These are phyloP conservation scores for Gandaritis pyraliata DNA, from an alignment of 2,888 invertebrate genomes.

Conservation along the genomic window DNA sequence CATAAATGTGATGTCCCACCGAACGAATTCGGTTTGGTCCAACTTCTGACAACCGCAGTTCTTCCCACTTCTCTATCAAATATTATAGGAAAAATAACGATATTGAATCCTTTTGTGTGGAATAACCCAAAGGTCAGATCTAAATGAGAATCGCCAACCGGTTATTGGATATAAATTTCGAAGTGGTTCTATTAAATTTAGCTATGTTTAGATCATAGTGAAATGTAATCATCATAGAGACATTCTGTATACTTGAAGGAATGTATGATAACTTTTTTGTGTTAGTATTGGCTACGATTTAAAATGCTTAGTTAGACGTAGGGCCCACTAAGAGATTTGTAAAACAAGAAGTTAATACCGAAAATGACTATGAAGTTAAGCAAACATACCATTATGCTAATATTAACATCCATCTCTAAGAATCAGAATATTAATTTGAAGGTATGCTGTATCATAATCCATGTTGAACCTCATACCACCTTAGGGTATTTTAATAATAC, in stretches of 20 bases:
- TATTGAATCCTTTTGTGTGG: slow-evolving; percentile 23
- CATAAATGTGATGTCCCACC: neutral
- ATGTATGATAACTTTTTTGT: slow-evolving; percentile 6
- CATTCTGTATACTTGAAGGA: too few species aligned
- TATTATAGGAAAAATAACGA: slow-evolving; percentile 7
- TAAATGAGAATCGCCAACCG: slow-evolving; percentile 12
- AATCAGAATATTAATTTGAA: slow-evolving; percentile 26
- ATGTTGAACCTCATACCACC: too few species aligned
- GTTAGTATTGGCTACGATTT: too few species aligned
- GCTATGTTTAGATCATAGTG: too few species aligned
- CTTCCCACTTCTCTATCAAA: neutral
- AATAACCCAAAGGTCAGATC: slow-evolving; percentile 6
- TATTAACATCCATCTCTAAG: slow-evolving; percentile 4
- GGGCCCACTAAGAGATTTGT: too few species aligned
- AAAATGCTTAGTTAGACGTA: too few species aligned
- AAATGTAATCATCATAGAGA: too few species aligned
- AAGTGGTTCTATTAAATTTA: too few species aligned
- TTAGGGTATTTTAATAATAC: too few species aligned
- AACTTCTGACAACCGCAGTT: neutral
- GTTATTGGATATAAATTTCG: too few species aligned
- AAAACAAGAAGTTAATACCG: too few species aligned
- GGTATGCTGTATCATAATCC: neutral
- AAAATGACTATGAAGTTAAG: too few species aligned
- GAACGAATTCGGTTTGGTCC: neutral
- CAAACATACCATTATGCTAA: neutral